Base-by-base conservation (phyloP, 2,113 vertebrate species). In the Ancistrus triradiatus region DNA sequence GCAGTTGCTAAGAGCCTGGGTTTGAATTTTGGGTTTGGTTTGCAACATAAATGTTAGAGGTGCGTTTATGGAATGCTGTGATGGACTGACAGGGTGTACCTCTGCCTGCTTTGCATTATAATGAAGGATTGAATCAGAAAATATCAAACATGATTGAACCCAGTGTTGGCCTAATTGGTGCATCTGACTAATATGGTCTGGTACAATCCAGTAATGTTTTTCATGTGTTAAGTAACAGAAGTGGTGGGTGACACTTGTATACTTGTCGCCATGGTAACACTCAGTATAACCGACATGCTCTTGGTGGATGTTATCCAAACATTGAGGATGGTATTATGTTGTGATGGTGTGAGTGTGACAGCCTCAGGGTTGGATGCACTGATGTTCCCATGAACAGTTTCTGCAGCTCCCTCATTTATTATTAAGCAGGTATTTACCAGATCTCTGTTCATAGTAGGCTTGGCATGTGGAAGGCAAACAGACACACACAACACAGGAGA, bases 221-320 rank as follows among this genome's bases (percentile, higher is more conserved):
- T 42, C 5, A n/a, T 42, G 38, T 57, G 19, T 19, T 37, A 21
- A 33, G 50, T 17, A 43, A 15, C 7, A 24, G 6, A 58, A 11
- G 40, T 25, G 8, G n/a, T 53, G 50, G 17, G n/a, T 31, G 50
- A 8, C n/a, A 33, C 27, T 53, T 19, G 27, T 53, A 6, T 38
- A 15, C 14, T 43, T 17, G 37, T 58, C 55, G 25, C 55, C 55
- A 58, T 58, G 37, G 55, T 27, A 43, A 58, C 55, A 40, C n/a
- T 19, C 4, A 21, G 17, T 21, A 55, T 37, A 22, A 35, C 22
- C 37, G 27, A 38, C 55, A 42, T 58, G 37, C 22, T 58, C 22
- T 43, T 58, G 55, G 14, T 21, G 38, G 22, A 24, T 57, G 13
- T 14, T 43, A n/a, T 28, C 55, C 38, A n/a, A 27, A 49, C 47